Percentiles rank a stretch among this genome's conserved stretches.
These are phyloP conservation scores for Pluvialis apricaria DNA, from an alignment of 2,113 vertebrate species.

Conservation along the genomic window DNA sequence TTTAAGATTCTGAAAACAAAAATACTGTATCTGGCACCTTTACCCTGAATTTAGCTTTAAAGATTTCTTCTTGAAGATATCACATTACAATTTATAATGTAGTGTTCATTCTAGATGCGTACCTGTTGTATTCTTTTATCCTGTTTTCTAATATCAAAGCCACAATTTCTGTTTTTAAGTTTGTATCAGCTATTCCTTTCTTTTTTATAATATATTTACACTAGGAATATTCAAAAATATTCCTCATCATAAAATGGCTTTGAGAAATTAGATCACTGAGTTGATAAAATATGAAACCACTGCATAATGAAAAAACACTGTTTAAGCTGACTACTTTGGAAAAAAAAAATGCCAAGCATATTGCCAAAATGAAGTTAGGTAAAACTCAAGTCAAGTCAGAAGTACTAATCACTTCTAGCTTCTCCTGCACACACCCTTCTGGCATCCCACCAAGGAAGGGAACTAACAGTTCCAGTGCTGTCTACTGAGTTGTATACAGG, in stretches of 20 bases:
- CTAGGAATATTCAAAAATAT: neutral
- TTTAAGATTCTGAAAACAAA: conserved; percentile 36
- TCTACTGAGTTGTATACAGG: rapidly evolving
- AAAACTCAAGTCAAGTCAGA: neutral
- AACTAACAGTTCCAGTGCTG: neutral
- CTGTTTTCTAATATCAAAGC: neutral
- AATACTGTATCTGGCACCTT: neutral
- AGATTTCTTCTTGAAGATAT: neutral
- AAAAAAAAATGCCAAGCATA: neutral
- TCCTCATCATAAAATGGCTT: neutral
- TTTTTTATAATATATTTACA: neutral
- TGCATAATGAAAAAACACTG: neutral
- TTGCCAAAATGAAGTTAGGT: neutral
- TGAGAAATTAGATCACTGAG: neutral
- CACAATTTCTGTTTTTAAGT: neutral
- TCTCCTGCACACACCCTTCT: neutral
- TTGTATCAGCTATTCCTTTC: neutral
- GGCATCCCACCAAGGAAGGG: neutral
- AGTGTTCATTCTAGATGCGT: neutral
- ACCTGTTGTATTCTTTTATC: neutral
- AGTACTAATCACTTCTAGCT: neutral
- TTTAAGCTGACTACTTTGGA: neutral
- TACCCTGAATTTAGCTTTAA: conserved; percentile 27
- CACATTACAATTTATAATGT: neutral
- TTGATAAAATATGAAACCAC: neutral